Evolutionary conservation across 1,140 invertebrate genomes (phyloP).

Genomic region (Eriosoma lanigerum): DNA sequence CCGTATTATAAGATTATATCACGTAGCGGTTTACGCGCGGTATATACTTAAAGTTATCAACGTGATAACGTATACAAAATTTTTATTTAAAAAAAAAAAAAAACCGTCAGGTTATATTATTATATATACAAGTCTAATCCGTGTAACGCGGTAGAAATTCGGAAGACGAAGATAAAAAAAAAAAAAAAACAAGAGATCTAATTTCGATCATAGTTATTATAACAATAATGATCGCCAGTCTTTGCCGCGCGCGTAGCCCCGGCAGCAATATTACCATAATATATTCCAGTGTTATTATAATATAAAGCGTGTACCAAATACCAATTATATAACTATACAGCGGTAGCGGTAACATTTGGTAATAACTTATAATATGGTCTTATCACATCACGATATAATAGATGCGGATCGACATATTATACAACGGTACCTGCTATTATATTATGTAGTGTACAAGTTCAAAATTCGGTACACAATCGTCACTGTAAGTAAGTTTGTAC

Average conservation of each 20-base stretch:
- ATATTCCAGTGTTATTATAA: background rate
- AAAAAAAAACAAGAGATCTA: background rate
- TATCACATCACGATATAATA: too few species aligned
- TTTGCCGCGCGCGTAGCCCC: background rate
- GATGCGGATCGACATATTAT: too few species aligned
- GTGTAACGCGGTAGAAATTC: conserved; percentile 26
- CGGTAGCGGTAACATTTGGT: too few species aligned
- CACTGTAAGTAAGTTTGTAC: too few species aligned
- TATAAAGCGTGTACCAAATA: background rate
- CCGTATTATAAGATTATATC: background rate
- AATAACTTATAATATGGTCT: too few species aligned
- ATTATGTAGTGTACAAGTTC: too few species aligned
- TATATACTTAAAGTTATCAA: background rate
- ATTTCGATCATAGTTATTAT: conserved; percentile 18
- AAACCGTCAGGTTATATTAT: background rate
- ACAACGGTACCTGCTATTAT: too few species aligned
- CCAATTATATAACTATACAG: too few species aligned
- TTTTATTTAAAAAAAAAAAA: too few species aligned
- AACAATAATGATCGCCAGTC: background rate
- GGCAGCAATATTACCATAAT: background rate
- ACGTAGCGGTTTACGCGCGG: background rate
- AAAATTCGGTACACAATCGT: too few species aligned
- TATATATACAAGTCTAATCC: background rate
- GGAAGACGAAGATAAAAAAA: too few species aligned
- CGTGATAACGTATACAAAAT: background rate